phyloP scores from a whole-genome alignment of 2,888 invertebrate species.

The Agrochola lychnidis region DNA sequence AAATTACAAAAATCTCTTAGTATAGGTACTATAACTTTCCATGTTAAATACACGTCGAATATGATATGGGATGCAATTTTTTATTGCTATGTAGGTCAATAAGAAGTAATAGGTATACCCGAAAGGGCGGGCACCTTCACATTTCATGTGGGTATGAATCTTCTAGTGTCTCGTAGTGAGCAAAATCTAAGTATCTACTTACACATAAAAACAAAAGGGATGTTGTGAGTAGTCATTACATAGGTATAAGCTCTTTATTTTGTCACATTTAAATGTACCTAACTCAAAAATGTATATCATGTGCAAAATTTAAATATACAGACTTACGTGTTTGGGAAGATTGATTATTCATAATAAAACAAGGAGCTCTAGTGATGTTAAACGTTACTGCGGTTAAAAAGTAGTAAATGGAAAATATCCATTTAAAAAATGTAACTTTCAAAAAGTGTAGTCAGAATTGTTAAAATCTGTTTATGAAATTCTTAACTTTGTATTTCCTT shows the following conservation, averaged over 20 bases:
- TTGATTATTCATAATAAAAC: slow-evolving; percentile 48
- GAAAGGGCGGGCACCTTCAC: slow-evolving; percentile 10
- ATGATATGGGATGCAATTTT: slow-evolving; percentile 15
- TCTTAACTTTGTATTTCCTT: slow-evolving; percentile 25
- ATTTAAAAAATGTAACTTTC: slow-evolving; percentile 82
- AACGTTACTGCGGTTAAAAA: slow-evolving; percentile 69
- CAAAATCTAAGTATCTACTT: slow-evolving; percentile 14
- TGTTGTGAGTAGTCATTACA: slow-evolving; percentile 59
- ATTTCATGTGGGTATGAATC: neutral
- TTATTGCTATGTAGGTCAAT: slow-evolving; percentile 19
- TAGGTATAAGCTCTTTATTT: slow-evolving; percentile 44
- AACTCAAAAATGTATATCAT: slow-evolving; percentile 40
- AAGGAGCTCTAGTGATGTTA: slow-evolving; percentile 69
- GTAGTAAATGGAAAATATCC: slow-evolving; percentile 77
- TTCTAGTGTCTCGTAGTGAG: slow-evolving; percentile 16
- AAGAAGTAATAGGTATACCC: slow-evolving; percentile 6
- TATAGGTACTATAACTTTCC: slow-evolving; percentile 28
- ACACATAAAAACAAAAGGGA: slow-evolving; percentile 51
- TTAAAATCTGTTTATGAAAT: slow-evolving; percentile 48
- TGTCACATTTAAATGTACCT: slow-evolving; percentile 19
- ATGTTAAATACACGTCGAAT: slow-evolving; percentile 9
- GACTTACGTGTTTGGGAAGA: slow-evolving; percentile 36
- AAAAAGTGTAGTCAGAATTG: slow-evolving; percentile 78
- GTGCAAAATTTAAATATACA: slow-evolving; percentile 40
- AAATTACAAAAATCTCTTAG: slow-evolving; percentile 30